Evolutionary conservation across 2,113 vertebrate species (phyloP), one percentile per base, ranked within the genome.

Genomic region (Triplophysa dalaica): DNA sequence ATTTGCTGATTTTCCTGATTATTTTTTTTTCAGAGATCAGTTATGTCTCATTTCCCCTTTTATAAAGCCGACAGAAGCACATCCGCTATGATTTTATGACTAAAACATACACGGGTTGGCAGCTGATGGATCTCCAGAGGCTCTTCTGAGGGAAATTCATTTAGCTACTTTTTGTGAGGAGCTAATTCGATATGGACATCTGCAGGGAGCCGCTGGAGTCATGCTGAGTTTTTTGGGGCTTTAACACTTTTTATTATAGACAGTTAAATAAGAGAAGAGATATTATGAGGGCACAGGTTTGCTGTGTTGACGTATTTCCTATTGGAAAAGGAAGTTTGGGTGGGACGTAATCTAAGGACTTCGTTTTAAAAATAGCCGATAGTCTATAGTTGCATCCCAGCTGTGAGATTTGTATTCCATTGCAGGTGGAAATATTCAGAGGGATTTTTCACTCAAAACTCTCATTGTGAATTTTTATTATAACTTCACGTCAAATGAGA

Each of bases 21-120:
- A 70, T 29, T 76, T 56, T n/a, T 58, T 63, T 43, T 21, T 45
- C 62, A n/a, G 8, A 58, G 12, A 29, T 61, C 26, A 70, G 80
- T 50, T 66, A 67, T 52, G n/a, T 67, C 76, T 81, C 10, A 84
- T 67, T 87, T 87, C 82, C 83, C 33, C 58, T 45, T 62, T 70
- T 67, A 69, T 63, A 75, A 54, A 80, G 26, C 19, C 19, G 29
- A 74, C 75, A 76, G 74, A 68, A 54, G 24, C 17, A 4, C 65
- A 56, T 83, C 70, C 77, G 74, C 76, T 79, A 58, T 58, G 77
- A 75, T 64, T 83, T 81, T 76, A 72, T 73, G 77, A 66, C 61
- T 22, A 67, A 69, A 69, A 63, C 69, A 77, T 80, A 58, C 21
- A 65, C 58, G 73, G 52, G 19, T 62, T 38, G 45, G 63, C 19